These are phyloP conservation scores for Excalfactoria chinensis DNA, from an alignment of 2,113 vertebrate species.

Conservation along the genomic window DNA sequence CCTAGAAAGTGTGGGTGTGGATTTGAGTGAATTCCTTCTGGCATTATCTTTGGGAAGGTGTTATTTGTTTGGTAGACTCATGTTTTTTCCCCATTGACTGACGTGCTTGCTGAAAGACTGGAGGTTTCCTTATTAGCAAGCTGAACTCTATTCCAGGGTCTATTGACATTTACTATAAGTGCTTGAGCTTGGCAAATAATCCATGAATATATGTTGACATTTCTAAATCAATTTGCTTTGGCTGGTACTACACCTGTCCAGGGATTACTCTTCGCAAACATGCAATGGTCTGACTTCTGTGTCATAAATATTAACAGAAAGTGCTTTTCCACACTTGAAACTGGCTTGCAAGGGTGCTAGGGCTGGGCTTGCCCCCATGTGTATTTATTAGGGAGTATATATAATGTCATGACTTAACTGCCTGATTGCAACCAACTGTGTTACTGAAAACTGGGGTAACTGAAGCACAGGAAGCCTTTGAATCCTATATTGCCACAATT, in stretches of 20 bases:
- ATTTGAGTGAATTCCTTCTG: not conserved
- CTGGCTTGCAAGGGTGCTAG: not conserved
- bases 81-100: not conserved
- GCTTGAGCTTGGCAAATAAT: slow-evolving; percentile 31
- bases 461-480: not conserved
- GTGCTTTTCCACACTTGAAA: not conserved
- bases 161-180: slow-evolving; percentile 41
- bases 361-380: not conserved
- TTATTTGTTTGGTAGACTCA: not conserved
- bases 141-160: not conserved
- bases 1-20: not conserved
- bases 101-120: not conserved
- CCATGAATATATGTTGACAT: slow-evolving; percentile 39
- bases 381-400: not conserved
- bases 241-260: slow-evolving; percentile 39
- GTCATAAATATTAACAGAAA: not conserved
- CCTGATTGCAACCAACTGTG: not conserved
- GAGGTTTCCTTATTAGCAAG: not conserved
- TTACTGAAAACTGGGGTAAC: not conserved
- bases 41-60: not conserved
- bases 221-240: slow-evolving; percentile 61
- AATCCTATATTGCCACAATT: not conserved
- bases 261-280: slow-evolving; percentile 30
- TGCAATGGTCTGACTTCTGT: not conserved
- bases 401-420: not conserved